These are phyloP conservation scores for Parnassius orleans DNA, from an alignment of 2,888 invertebrate genomes.

Conservation along the genomic window DNA sequence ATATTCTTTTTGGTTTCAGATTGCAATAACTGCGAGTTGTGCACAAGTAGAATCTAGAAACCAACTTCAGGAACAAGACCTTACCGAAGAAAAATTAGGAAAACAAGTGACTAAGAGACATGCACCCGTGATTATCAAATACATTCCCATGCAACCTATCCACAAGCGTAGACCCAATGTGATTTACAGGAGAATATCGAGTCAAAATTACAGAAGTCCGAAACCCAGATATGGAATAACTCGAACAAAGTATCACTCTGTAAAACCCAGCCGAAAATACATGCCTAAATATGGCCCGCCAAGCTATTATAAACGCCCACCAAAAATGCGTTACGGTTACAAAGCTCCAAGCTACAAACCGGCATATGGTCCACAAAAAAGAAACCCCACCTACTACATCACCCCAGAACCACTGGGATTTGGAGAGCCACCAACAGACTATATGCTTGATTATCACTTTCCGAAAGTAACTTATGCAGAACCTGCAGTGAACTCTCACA, in stretches of 20 bases:
- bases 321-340: slow-evolving; percentile 43
- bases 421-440: slow-evolving; percentile 59
- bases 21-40: slow-evolving; percentile 52
- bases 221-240: slow-evolving; percentile 45
- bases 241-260: slow-evolving; percentile 44
- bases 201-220: slow-evolving; percentile 40
- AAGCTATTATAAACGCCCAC: slow-evolving; percentile 40
- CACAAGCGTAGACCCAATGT: slow-evolving; percentile 51
- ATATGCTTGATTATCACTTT: slow-evolving; percentile 35
- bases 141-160: slow-evolving; percentile 44
- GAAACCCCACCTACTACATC: slow-evolving; percentile 34
- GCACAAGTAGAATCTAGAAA: slow-evolving; percentile 37
- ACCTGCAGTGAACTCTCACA: slow-evolving; percentile 59
- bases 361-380: slow-evolving; percentile 43
- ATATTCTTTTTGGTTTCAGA: slow-evolving; percentile 41
- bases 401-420: slow-evolving; percentile 49
- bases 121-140: slow-evolving; percentile 53
- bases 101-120: slow-evolving; percentile 49
- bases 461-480: slow-evolving; percentile 45
- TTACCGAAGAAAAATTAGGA: slow-evolving; percentile 34
- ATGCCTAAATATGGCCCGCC: slow-evolving; percentile 43
- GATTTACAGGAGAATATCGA: slow-evolving; percentile 51
- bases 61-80: slow-evolving; percentile 31
- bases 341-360: slow-evolving; percentile 41
- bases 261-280: slow-evolving; percentile 44